Evolutionary conservation across 2,888 invertebrate genomes (phyloP), one percentile per base, ranked within the genome.

Genomic region (Troglohyphantes excavatus): DNA sequence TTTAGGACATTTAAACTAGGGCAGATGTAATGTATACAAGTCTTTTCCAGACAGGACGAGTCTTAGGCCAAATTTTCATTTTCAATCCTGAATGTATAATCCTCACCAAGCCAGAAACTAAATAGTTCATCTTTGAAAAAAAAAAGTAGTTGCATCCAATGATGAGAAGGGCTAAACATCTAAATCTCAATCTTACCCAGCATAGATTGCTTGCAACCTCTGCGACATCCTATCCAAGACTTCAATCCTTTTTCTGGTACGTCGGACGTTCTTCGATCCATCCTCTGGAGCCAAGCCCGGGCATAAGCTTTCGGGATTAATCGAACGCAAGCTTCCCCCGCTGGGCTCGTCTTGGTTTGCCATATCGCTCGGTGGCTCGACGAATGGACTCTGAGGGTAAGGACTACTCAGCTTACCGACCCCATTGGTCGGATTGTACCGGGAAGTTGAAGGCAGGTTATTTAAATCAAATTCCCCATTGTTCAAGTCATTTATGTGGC

Each of bases 201-300:
- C 92, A 94, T 92, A 88, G 2, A 92, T 68, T 27, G 92, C 91
- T 65, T 92, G 90, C 21, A 94, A 91, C 75, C 93, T 94, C 91
- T 95, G 95, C 93, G 96, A 95, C 95, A 96, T 95, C 92, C 95
- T 94, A 78, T 95, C 94, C 81, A 96, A 94, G 23, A 95, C 95
- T 93, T 96, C 95, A 92, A 96, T 96, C 59, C 94, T 94, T 92
- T 95, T 95, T 87, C 96, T 94, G 92, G 95, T 95, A 43, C 91
- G 91, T 92, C 93, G 93, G 7, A 61, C 26, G 23, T 73, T 79
- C 26, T 53, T 27, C 2, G 53, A 27, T 0, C 43, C 87, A 23
- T 76, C 75, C 26, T 46, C 73, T 2, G 72, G 21, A 19, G 76
- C 11, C 0, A 68, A n/a, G 19, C 26, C n/a, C 21, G 75, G 1